phyloP scores from a whole-genome alignment of 2,113 vertebrate genomes.

The Notiomystis cincta region DNA sequence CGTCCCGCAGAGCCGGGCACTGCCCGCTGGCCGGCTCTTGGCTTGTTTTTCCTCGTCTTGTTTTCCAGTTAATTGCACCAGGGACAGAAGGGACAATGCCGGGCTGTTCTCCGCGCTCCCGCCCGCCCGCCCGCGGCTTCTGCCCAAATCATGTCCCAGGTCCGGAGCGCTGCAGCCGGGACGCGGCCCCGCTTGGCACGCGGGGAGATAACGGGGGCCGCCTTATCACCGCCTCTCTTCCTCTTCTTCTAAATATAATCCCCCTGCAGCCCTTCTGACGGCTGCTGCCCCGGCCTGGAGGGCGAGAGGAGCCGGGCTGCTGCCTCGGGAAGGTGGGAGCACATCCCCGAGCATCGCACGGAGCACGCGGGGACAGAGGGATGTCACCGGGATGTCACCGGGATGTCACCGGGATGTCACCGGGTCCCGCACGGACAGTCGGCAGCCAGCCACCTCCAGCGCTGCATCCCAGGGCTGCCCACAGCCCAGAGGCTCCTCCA shows the following conservation, averaged over 20 bases:
- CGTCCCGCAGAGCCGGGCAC: slow-evolving; percentile 1
- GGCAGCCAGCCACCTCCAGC: not conserved
- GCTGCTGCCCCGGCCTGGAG: not conserved
- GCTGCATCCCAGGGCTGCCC: fast-evolving
- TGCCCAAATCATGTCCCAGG: not conserved
- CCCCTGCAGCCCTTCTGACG: slow-evolving; percentile 22
- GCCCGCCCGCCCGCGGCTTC: not conserved
- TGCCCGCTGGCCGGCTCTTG: not conserved
- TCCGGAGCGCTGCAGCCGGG: not conserved
- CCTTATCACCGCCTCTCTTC: slow-evolving; percentile 57
- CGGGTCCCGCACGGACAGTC: fast-evolving
- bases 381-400: not conserved
- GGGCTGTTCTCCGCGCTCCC: slow-evolving; percentile 41
- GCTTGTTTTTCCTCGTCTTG: slow-evolving; percentile 49
- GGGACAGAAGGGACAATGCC: slow-evolving; percentile 62
- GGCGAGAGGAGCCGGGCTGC: not conserved
- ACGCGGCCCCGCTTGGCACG: not conserved
- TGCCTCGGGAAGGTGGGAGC: not conserved
- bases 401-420: not conserved
- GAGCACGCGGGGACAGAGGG: not conserved
- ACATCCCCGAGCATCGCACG: not conserved
- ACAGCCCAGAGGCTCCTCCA: fast-evolving
- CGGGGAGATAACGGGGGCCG: not conserved
- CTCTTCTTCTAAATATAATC: slow-evolving; percentile 71
- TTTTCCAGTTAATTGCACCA: slow-evolving; percentile 68